Base-by-base conservation (phyloP, 2,888 invertebrate species). In the Calliscelio sp. region DNA sequence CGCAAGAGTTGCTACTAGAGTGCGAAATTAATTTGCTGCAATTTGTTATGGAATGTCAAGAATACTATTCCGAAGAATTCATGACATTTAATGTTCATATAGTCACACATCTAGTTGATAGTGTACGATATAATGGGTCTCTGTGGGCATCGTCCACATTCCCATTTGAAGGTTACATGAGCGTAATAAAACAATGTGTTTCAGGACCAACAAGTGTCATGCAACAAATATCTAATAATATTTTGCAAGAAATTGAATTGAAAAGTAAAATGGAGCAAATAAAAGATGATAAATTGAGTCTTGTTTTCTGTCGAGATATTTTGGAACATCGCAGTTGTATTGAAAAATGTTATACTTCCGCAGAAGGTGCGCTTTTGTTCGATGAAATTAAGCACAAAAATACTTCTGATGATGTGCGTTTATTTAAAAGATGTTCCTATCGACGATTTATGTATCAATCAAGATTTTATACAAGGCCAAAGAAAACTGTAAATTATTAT, bases 1-100 rank as follows among this genome's bases (percentile, higher is more conserved):
- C 74, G 10, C 70, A 85, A 57, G 68, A 57, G 25, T 74, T 71
- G 38, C 49, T 86, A 35, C 10, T 49, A 20, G 6, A 79, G 59
- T 86, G 85, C 55, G 85, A 86, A 77, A 59, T 70, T 8, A 49
- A 85, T 53, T 22, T 86, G 0, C 22, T 78, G 5, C 25, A 81
- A 68, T 87, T 84, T 74, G 66, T 86, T 10, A 32, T 20, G 22
- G 66, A 73, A 8, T 85, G 75, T 63, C 81, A 87, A 44, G n/a
- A 24, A 14, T 32, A 46, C 14, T 87, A 85, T 66, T 75, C 77
- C 0, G 14, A 66, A 57, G 14, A 25, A 14, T 66, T 81, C 38
- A 87, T 86, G 81, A 86, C 85, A 24, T 87, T 84, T 46, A 86
- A 86, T 41, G 63, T 85, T 10, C 86, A 86, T 46, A 55, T 53